Evolutionary conservation across 2,888 invertebrate species (phyloP).

Genomic region (Epinotia nisella): DNA sequence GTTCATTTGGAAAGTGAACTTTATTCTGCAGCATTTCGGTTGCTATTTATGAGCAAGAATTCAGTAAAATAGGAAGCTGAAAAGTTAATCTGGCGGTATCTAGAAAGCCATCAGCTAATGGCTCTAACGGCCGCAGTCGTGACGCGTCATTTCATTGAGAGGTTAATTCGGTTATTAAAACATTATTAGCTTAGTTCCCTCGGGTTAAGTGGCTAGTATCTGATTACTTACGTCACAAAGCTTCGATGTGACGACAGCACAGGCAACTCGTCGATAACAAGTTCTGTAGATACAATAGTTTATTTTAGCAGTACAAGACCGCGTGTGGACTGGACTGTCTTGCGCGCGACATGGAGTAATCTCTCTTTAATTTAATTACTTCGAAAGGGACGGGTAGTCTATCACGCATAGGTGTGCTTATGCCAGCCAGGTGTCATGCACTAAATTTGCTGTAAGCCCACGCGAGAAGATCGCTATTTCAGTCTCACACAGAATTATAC

Average conservation of each 20-base stretch:
- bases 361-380: too few species aligned
- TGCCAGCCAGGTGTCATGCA: too few species aligned
- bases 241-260: conserved; percentile 4
- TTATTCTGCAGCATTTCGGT: background rate
- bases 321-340: too few species aligned
- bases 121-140: conserved; percentile 53
- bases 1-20: conserved; percentile 12
- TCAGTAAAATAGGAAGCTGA: conserved; percentile 2
- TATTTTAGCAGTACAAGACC: background rate
- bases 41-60: conserved; percentile 16
- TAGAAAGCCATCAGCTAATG: conserved; percentile 67
- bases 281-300: background rate
- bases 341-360: too few species aligned
- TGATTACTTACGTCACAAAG: conserved; percentile 26
- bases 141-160: conserved; percentile 51
- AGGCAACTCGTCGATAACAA: conserved; percentile 2
- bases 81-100: conserved; percentile 50
- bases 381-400: too few species aligned
- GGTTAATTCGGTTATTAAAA: conserved; percentile 53
- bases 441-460: too few species aligned
- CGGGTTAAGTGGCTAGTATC: conserved; percentile 24
- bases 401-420: too few species aligned
- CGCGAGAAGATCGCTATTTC: too few species aligned
- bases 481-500: too few species aligned
- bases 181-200: conserved; percentile 45